Evolutionary conservation across 2,797 vertebrate species (phyloP), one percentile per base, ranked within the genome.

Genomic region (Merluccius polli): DNA sequence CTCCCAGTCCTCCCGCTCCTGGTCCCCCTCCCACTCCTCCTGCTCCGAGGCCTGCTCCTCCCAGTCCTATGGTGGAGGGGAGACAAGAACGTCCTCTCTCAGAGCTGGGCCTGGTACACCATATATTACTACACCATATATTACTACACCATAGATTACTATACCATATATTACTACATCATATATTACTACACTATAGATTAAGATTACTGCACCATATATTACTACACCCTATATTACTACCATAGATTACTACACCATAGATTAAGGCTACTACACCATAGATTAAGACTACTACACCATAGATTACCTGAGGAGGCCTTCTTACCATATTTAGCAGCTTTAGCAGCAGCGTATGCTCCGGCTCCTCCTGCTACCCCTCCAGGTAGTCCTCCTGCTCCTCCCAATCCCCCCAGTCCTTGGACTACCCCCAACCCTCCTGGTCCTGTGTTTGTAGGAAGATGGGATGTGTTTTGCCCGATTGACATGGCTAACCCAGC

Each of bases 401-500:
- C 79, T 71, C 72, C 81, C n/a, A 65, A 11, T 24, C 80, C 81
- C 31, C 48, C 84, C 9, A 71, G 1, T 63, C 73, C 78, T 69
- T 81, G 86, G 18, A 21, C 38, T 38, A 72, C 75, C 21, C 84
- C 86, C 13, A 73, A 29, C 38, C 85, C 84, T 77, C 82, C 80
- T 36, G 79, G 0, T 32, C 72, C 80, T 75, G 74, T 30, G 9
- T 7, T 3, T n/a, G 29, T 59, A 11, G 10, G 6, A 52, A 3
- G 8, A 13, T 4, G 76, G 16, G 3, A 35, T 31, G 59, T 24
- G 24, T 1, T 63, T 10, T 24, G 16, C 52, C 36, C 5, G 4
- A 44, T 44, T 52, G 44, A 52, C 44, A 52, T 18, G 12, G 44
- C 44, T 21, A 52, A 18, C 44, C 44, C 44, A 52, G 3, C 12